These are phyloP conservation scores for Andinoacara biseriatus DNA, from an alignment of 2,113 vertebrate genomes.

Conservation along the genomic window DNA sequence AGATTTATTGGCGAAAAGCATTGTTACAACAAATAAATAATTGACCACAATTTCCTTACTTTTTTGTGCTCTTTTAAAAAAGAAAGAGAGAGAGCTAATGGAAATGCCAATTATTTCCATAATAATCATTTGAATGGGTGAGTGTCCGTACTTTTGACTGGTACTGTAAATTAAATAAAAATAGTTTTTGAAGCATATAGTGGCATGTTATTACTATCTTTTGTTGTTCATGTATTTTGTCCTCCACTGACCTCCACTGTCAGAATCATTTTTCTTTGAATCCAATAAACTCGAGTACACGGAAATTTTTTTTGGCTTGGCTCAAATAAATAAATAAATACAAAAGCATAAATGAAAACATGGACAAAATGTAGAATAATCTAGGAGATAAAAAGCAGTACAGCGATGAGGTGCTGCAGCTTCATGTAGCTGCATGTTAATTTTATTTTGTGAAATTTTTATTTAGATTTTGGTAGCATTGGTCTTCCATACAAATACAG, in stretches of 20 bases:
- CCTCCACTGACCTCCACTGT: not conserved
- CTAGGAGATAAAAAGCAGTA: not conserved
- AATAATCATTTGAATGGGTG: not conserved
- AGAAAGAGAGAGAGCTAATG: not conserved
- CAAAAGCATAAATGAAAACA: not conserved
- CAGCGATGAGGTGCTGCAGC: not conserved
- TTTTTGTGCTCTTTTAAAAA: no score
- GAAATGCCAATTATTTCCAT: not conserved
- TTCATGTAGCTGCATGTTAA: not conserved
- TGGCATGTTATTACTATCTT: no score
- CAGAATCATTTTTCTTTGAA: not conserved
- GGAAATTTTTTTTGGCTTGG: not conserved
- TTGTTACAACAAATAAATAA: no score
- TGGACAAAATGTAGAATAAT: not conserved
- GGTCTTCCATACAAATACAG: not conserved
- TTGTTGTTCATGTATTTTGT: not conserved
- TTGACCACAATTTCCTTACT: no score
- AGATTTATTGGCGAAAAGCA: no score
- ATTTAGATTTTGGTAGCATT: not conserved
- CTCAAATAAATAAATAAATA: not conserved
- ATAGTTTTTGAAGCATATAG: not conserved
- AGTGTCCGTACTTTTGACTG: no score
- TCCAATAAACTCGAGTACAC: not conserved
- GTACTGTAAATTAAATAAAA: not conserved
- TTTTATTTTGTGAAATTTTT: not conserved